phyloP scores from a whole-genome alignment of 2,113 vertebrate species.

The Phalacrocorax brasilianus region DNA sequence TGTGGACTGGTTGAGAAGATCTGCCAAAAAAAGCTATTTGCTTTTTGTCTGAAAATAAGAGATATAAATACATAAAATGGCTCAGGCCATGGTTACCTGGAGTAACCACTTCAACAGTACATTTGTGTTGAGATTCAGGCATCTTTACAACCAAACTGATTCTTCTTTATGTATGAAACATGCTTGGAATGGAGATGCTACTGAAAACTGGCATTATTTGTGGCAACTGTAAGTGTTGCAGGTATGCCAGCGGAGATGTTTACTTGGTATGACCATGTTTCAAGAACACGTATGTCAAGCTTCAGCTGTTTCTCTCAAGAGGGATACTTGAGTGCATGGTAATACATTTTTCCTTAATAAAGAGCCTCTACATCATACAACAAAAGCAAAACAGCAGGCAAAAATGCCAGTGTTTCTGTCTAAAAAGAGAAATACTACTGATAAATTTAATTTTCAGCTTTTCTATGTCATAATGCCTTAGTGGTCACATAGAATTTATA shows the following conservation, averaged over 20 bases:
- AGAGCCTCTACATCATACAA: not conserved
- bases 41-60: not conserved
- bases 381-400: not conserved
- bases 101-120: not conserved
- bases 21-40: not conserved
- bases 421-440: not conserved
- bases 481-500: not conserved
- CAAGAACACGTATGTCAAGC: not conserved
- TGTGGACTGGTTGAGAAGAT: not conserved
- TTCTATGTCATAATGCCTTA: not conserved
- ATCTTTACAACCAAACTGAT: not conserved
- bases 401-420: not conserved
- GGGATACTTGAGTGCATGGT: not conserved
- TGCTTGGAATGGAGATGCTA: not conserved
- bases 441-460: not conserved
- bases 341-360: not conserved
- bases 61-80: not conserved
- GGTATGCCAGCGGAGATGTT: not conserved
- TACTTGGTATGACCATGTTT: not conserved
- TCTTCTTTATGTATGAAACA: not conserved
- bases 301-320: not conserved
- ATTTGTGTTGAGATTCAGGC: not conserved
- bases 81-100: not conserved
- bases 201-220: not conserved
- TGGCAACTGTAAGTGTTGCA: not conserved